These are phyloP conservation scores for Mustelus asterias DNA, from an alignment of 2,113 vertebrate species.

Conservation along the genomic window DNA sequence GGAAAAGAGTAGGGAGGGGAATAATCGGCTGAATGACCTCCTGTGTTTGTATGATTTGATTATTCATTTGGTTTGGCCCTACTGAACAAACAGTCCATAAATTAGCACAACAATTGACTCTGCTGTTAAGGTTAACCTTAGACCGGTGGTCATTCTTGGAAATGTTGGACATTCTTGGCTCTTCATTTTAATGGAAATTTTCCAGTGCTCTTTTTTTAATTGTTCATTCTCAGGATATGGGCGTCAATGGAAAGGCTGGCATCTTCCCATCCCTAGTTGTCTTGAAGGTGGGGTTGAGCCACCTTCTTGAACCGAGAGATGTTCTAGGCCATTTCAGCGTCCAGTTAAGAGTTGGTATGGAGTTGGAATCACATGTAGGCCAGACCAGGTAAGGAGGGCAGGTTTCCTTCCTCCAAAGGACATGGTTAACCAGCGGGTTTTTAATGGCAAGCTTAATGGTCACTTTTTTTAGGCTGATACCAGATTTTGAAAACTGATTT, in stretches of 20 bases:
- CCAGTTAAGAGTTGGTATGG: not conserved
- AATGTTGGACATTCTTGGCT: not conserved
- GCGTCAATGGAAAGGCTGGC: not conserved
- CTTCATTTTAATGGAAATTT: not conserved
- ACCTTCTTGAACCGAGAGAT: not conserved
- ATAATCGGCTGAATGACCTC: not conserved
- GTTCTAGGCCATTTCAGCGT: not conserved
- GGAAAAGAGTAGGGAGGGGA: not conserved
- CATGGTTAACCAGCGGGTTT: not conserved
- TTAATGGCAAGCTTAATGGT: not conserved
- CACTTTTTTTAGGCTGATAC: not conserved
- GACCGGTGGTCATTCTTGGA: not conserved
- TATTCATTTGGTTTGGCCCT: not conserved
- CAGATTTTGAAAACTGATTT: not conserved
- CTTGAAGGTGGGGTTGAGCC: not conserved
- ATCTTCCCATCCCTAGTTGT: not conserved
- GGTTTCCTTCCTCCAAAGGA: not conserved
- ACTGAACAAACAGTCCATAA: not conserved
- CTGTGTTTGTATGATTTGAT: not conserved
- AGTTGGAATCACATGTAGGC: not conserved
- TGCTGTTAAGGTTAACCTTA: not conserved
- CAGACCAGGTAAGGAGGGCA: not conserved
- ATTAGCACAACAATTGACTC: not conserved
- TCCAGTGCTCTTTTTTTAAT: constrained; percentile 1
- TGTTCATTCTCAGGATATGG: not conserved